Evolutionary conservation across 2,113 vertebrate genomes (phyloP), one percentile per base, ranked within the genome.

Genomic region (Tyrannus savana): DNA sequence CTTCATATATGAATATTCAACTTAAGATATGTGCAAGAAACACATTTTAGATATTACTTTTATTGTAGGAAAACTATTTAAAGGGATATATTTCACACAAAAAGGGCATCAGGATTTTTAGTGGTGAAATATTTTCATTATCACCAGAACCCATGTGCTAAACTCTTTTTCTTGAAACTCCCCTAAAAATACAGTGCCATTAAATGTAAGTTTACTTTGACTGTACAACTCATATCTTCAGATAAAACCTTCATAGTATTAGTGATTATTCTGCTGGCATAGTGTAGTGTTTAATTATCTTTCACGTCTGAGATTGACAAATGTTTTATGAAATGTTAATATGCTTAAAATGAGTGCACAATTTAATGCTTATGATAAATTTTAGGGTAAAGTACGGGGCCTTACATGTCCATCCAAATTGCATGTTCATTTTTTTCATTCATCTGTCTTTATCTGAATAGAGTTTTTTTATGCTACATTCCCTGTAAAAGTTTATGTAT

Each of bases 401-500:
- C n/a, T 37, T 46, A 49, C 21, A 23, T 15, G 42, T 37, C n/a
- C 30, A 46, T 50, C 3, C 8, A 75, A 85, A 63, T 19, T 41
- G 68, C 10, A 28, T 46, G 42, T 37, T 46, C 30, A 80, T 17
- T 39, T 35, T 24, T 58, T 74, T 52, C 14, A 12, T 62, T 66
- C 30, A 55, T 72, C 52, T 44, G 3, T 25, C 10, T 83, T 89
- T 47, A 30, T 39, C 39, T 64, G 63, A 81, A 47, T 12, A 56
- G 3, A 18, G 15, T 1, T 59, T 23, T 58, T 83, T 52, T 6
- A 41, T 37, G 84, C 17, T 55, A 23, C n/a, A 73, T 37, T 73
- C 4, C 3, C 6, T 14, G 6, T 30, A 44, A 81, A 79, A 81
- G 46, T 1, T 1, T 14, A 25, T 2, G 0, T 55, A 23, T 69